Percentiles rank a stretch among this genome's conserved stretches.
Evolutionary conservation across 1,140 invertebrate genomes (phyloP).

Genomic region (Lethocerus indicus): DNA sequence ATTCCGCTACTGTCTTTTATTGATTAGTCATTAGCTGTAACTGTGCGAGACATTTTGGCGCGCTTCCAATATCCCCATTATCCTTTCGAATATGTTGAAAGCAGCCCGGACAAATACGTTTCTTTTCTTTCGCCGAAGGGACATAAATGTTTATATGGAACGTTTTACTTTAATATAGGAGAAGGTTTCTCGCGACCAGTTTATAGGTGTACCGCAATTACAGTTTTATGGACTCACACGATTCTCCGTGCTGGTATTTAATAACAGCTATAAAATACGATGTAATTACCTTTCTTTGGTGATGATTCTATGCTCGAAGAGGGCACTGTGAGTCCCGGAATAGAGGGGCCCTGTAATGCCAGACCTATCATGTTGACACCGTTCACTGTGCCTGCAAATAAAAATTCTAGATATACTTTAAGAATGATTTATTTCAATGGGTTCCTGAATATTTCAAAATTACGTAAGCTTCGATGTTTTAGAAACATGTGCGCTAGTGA

Average conservation of each 20-base stretch:
- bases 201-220: neutral
- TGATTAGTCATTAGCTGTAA: too few species aligned
- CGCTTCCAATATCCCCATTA: too few species aligned
- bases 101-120: too few species aligned
- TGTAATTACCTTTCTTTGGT: constrained; percentile 27
- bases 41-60: too few species aligned
- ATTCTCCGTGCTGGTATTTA: neutral
- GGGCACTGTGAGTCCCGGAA: constrained; percentile 22
- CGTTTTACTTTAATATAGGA: neutral
- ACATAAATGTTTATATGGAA: neutral
- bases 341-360: constrained; percentile 38
- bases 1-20: too few species aligned
- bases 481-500: too few species aligned
- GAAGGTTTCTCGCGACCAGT: neutral
- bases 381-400: constrained; percentile 37
- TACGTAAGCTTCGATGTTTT: too few species aligned
- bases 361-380: constrained; percentile 51
- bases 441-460: too few species aligned
- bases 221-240: neutral
- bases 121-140: neutral
- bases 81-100: too few species aligned
- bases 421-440: too few species aligned
- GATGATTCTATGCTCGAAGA: constrained; percentile 16
- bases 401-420: too few species aligned
- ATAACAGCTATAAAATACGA: constrained; percentile 24